Base-by-base conservation (phyloP, 2,797 vertebrate species). In the Orientallactaga sibirica region DNA sequence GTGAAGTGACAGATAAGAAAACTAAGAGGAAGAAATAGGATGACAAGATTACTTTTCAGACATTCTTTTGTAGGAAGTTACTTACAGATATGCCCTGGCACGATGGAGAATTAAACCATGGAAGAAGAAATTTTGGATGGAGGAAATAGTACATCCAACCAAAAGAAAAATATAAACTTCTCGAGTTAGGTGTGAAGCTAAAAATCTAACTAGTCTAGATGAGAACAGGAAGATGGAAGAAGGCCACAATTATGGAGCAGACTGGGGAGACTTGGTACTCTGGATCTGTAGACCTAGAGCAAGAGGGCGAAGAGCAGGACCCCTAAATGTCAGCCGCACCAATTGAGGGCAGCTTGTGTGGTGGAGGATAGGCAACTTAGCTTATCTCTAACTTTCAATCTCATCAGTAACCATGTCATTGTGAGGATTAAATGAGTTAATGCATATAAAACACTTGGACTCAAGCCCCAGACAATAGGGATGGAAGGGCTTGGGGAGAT, bases 1-100 rank as follows among this genome's bases (percentile, higher is more conserved):
- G 15, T 9, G 7, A 86, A 64, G 71, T 24, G 29, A 81, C 0
- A 33, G 9, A 58, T 15, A 10, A 82, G 15, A 48, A 33, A 75
- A 81, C 88, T 15, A 68, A 61, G 86, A 18, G 0, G 29, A 71
- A 88, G 67, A 93, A 91, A 88, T 33, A n/a, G n/a, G 18, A 70
- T 27, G 29, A 24, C 67, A 58, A 79, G 25, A 12, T 90, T 88
- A 74, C n/a, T 84, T 94, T 94, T 71, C 48, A 91, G 83, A 90
- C 4, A 92, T 20, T 24, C 48, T 81, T 90, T 12, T 52, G 22
- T 64, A 92, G 20, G 24, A 94, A 86, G 61, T 73, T 75, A 73
- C 15, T 87, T 87, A 71, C 1, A 90, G 62, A 91, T 41, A 16
- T 73, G 52, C 37, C 68, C 43, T 71, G 86, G 37, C 48, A 76